Percentiles rank a stretch among this genome's conserved stretches.
Conservation (phyloP, 1,140 invertebrate species). For the Zaprionus kolodkinae region DNA sequence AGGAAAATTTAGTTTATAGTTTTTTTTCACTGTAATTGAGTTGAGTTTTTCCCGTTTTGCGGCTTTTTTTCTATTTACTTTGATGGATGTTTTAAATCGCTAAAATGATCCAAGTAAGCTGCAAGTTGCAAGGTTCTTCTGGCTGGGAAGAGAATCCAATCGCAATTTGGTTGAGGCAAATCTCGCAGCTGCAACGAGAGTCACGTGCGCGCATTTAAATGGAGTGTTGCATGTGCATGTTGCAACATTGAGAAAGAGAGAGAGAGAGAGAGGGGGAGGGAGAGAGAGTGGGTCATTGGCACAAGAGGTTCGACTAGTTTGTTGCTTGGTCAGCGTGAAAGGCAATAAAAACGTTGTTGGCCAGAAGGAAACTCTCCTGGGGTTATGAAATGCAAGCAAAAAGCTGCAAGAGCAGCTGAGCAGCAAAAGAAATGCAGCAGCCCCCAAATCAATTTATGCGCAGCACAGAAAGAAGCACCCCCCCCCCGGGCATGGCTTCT, state of each 20-base stretch:
- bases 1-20: not conserved
- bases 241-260: constrained; percentile 18
- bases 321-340: constrained; percentile 62
- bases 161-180: constrained; percentile 26
- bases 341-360: constrained; percentile 64
- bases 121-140: not conserved
- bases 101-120: constrained; percentile 7
- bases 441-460: constrained; percentile 67
- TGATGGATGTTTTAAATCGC: constrained; percentile 2
- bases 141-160: too few relatives aligned
- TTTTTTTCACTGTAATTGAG: not conserved
- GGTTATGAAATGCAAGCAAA: constrained; percentile 33
- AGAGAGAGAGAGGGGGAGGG: too few relatives aligned
- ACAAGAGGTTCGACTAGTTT: constrained; percentile 59
- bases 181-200: constrained; percentile 52
- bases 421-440: not conserved
- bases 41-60: not conserved
- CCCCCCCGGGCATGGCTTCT: not conserved
- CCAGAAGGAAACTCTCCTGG: constrained; percentile 4
- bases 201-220: constrained; percentile 68
- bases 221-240: constrained; percentile 40
- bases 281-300: constrained; percentile 36
- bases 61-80: not conserved
- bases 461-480: too few relatives aligned
- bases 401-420: not conserved